Evolutionary conservation across 1,140 invertebrate species (phyloP), one percentile per base, ranked within the genome.

Genomic region (Penaeus japonicus): DNA sequence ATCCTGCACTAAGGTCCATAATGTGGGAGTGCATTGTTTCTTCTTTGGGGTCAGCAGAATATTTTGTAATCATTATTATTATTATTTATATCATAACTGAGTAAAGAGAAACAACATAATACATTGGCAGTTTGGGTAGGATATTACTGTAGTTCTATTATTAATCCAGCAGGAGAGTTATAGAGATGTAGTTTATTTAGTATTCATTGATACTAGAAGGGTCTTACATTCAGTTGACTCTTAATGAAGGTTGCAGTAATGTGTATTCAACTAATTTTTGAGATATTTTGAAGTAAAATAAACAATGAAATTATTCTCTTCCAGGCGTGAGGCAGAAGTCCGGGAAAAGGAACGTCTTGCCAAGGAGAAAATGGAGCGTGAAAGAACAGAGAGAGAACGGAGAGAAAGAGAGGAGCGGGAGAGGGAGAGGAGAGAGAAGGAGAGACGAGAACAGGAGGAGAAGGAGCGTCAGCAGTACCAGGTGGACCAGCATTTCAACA

Each of bases 401-500:
- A 86, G 88, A 84, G 89, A 87, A 59, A 73, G 62, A 94, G 94
- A 93, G 87, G 93, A 92, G 94, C 94, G 90, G 92, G 93, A 89
- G 93, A 94, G 90, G 85, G 91, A 90, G 91, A 92, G 89, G 57
- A 91, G 81, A 91, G 90, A 82, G 90, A 88, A 92, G 80, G 89
- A 91, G 73, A 91, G 92, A 84, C 86, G 91, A 81, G 92, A 92
- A 90, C 92, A 92, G 87, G 94, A 93, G 92, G 93, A 93, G 91
- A 93, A 94, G 91, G 96, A 95, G 92, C 95, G 94, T 89, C 94
- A 95, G 91, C 94, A 96, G 92, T 95, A 94, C 92, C 96, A 95
- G 91, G 96, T 98, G 73, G 95, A 97, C 90, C 96, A 97, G 92
- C 97, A 98, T 93, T 98, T 98, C 92, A 96, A 96, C 92, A 96